A percentile compares a stretch with the other conserved stretches of the same genome.
Evolutionary conservation across 2,113 vertebrate species (phyloP).

Genomic region (Rhineura floridana): DNA sequence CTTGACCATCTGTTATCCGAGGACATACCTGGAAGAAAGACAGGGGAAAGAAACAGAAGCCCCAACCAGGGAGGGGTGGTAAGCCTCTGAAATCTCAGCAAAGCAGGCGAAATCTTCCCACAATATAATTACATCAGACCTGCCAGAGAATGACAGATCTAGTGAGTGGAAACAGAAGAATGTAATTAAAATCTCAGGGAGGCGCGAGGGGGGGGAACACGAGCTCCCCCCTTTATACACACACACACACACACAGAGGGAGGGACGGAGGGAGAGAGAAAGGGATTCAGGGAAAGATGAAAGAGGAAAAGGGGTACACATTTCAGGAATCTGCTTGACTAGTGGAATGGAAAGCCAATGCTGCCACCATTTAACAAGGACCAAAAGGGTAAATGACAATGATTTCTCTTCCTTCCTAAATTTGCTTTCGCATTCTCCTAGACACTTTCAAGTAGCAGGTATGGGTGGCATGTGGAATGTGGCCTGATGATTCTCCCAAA

Average conservation of each 20-base stretch:
- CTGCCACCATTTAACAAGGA: background rate
- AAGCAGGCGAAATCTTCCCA: slow-evolving; percentile 56
- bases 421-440: background rate
- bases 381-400: background rate
- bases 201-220: background rate
- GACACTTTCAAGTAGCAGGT: background rate
- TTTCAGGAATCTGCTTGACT: background rate
- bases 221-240: background rate
- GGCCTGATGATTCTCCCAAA: too few relatives aligned
- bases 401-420: background rate
- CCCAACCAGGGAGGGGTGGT: slow-evolving; percentile 28
- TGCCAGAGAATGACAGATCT: slow-evolving; percentile 64
- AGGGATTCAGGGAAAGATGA: background rate
- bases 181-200: slow-evolving; percentile 69
- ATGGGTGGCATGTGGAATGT: background rate
- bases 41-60: slow-evolving; percentile 21
- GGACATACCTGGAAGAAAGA: slow-evolving; percentile 61
- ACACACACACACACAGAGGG: slow-evolving; percentile 2
- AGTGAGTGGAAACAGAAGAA: slow-evolving; percentile 69
- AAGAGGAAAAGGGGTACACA: background rate
- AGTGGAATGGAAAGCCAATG: background rate
- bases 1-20: slow-evolving; percentile 68
- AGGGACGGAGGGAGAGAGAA: background rate
- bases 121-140: slow-evolving; percentile 61
- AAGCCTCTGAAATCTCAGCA: slow-evolving; percentile 59